A percentile compares a stretch with the other conserved stretches of the same genome.
These are phyloP conservation scores for Lonchura striata DNA, from an alignment of 2,113 vertebrate genomes.

Conservation along the genomic window DNA sequence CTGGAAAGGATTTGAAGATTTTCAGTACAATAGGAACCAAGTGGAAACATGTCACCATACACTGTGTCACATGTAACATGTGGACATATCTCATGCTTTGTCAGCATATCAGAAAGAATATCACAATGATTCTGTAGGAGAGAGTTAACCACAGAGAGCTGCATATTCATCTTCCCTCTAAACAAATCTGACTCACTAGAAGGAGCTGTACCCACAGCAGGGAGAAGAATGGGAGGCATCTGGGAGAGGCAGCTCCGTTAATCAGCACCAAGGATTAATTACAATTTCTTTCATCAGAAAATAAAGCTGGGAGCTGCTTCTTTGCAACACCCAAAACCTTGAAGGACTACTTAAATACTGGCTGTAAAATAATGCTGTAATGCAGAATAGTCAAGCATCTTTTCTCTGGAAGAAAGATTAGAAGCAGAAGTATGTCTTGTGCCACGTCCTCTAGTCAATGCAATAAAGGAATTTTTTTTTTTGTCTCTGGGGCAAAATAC, in stretches of 20 bases:
- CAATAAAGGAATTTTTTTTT: neutral
- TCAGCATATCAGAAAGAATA: neutral
- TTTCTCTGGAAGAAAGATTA: neutral
- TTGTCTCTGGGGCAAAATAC: neutral
- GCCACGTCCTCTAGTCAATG: neutral
- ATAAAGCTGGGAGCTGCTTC: neutral
- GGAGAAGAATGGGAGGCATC: neutral
- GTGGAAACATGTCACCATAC: neutral
- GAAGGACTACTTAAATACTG: neutral
- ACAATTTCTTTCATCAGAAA: neutral
- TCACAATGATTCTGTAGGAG: neutral
- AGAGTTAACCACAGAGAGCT: neutral
- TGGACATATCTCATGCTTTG: neutral
- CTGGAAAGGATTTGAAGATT: neutral
- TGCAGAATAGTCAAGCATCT: neutral
- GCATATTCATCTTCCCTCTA: neutral
- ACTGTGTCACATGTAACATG: neutral
- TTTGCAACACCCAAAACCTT: neutral
- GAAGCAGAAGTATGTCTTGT: neutral
- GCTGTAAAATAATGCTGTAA: neutral
- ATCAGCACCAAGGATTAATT: neutral
- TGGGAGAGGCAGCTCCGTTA: neutral
- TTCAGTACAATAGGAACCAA: neutral
- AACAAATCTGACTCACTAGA: neutral
- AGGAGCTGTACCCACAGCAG: rapidly evolving